A percentile compares a stretch with the other conserved stretches of the same genome.
These are phyloP conservation scores for Bombus pyrosoma DNA, from an alignment of 1,140 invertebrate species.

Conservation along the genomic window DNA sequence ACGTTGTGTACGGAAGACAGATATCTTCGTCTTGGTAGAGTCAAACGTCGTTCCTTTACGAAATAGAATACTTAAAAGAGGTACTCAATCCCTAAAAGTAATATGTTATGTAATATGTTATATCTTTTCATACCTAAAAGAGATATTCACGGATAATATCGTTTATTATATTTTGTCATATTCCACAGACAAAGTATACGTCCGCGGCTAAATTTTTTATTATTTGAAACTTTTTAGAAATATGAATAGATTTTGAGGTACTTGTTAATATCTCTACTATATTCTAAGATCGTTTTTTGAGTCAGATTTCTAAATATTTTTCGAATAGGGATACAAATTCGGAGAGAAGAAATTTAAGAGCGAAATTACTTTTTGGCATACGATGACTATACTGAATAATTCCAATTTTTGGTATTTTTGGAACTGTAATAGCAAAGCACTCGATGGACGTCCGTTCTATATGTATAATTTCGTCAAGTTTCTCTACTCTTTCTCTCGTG, in stretches of 20 bases:
- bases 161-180: background rate
- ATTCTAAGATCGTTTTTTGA: background rate
- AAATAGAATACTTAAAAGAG: background rate
- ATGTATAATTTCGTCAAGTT: too few relatives aligned
- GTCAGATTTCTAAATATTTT: background rate
- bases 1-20: background rate
- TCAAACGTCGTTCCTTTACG: background rate
- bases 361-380: background rate
- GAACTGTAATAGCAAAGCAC: too few relatives aligned
- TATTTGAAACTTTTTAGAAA: background rate
- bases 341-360: background rate
- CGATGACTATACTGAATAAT: too few relatives aligned
- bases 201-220: background rate
- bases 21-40: background rate
- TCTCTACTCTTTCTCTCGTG: too few relatives aligned
- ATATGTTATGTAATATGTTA: background rate
- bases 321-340: background rate
- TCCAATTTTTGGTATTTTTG: too few relatives aligned
- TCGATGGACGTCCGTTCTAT: too few relatives aligned
- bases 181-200: background rate
- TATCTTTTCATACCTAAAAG: background rate
- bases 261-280: background rate
- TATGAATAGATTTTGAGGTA: background rate
- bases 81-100: background rate
- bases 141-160: background rate